Evolutionary conservation across 2,797 vertebrate species (phyloP), one percentile per base, ranked within the genome.

Genomic region (Amazona finschi): DNA sequence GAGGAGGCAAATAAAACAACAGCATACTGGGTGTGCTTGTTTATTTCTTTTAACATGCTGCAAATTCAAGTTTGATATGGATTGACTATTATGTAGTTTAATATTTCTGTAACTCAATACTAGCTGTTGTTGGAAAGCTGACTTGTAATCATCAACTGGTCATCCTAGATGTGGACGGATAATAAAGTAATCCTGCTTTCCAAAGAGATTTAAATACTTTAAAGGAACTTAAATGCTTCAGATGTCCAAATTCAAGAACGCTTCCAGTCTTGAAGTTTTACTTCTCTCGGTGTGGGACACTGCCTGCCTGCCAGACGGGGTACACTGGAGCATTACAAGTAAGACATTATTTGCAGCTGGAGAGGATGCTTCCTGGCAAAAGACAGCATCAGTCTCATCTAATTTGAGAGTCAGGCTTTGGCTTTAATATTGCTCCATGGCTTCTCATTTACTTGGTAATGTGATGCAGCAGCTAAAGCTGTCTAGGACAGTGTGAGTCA

Each of bases 271-370:
- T 64, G 62, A 62, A 39, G 30, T 19, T 69, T 27, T 55, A 19
- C 12, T 57, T 69, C 10, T 57, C 5, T 49, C 31, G 6, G 2
- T 65, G 52, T 76, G n/a, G 30, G 60, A 1, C 8, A 0, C 13
- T 55, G 49, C 67, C 61, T 74, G 44, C 41, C 50, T 50, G 30
- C 58, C 55, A 49, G 30, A 44, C 41, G 17, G 43, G 61, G 19
- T 61, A 2, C 8, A 1, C 15, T 41, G 31, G 36, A 41, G 52
- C 7, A 2, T 36, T 58, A 58, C 16, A 31, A 20, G 1, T 3
- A 6, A n/a, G 55, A 20, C 3, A 2, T 33, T 61, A 25, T 28
- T 44, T 55, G 55, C 12, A 27, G 36, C 27, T 65, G 62, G 39
- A 44, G 46, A 57, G 36, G 58, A 12, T 21, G 24, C 28, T 30